These are phyloP conservation scores for Elgaria multicarinata DNA, from an alignment of 2,113 vertebrate species.

Conservation along the genomic window DNA sequence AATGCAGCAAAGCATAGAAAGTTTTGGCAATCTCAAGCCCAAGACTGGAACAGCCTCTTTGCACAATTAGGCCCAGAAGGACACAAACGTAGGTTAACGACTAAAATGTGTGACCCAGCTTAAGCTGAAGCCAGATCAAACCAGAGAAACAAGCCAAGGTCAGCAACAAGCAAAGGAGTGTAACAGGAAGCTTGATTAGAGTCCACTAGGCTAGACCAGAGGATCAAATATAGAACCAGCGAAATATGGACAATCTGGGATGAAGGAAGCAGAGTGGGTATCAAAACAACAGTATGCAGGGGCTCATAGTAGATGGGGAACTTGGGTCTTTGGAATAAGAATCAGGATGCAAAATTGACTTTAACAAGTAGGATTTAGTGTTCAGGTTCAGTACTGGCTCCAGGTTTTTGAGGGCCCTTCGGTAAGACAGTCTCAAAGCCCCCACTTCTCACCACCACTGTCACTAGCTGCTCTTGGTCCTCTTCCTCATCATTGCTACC, in stretches of 20 bases:
- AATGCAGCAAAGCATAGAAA: not conserved
- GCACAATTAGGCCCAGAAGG: not conserved
- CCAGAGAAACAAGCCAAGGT: not conserved
- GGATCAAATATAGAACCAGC: not conserved
- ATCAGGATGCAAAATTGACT: not conserved
- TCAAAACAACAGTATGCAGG: not conserved
- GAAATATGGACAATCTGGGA: not conserved
- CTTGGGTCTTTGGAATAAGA: not conserved
- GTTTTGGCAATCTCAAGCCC: not conserved
- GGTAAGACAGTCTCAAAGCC: too few relatives aligned
- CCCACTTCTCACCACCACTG: too few relatives aligned
- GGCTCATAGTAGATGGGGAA: not conserved
- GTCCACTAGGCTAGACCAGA: not conserved
- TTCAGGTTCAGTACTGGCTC: not conserved
- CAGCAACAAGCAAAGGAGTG: not conserved
- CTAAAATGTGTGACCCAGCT: not conserved
- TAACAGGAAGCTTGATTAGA: not conserved
- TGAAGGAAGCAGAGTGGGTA: not conserved
- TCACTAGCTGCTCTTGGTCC: too few relatives aligned
- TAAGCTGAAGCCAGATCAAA: not conserved
- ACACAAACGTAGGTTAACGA: not conserved
- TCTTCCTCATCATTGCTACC: too few relatives aligned
- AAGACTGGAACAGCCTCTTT: not conserved
- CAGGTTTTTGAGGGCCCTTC: too few relatives aligned
- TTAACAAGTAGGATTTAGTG: not conserved